These are phyloP conservation scores for Melipona bicolor DNA, from an alignment of 2,888 invertebrate species.

Conservation along the genomic window DNA sequence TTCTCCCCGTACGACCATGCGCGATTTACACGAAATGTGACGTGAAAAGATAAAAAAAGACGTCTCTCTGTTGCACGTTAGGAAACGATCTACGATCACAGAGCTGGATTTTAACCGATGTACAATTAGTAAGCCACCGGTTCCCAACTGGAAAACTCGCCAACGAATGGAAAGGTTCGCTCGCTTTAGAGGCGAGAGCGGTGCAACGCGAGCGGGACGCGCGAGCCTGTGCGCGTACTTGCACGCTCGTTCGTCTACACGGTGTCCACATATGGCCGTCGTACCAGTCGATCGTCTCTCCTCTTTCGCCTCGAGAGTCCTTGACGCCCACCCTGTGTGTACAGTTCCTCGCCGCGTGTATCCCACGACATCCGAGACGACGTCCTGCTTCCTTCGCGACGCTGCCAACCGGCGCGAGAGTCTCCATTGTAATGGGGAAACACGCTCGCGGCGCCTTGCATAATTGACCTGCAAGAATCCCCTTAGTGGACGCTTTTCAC, in stretches of 20 bases:
- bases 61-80: not conserved
- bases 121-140: slow-evolving; percentile 18
- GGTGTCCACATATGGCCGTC: slow-evolving; percentile 79
- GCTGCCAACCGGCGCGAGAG: slow-evolving; percentile 35
- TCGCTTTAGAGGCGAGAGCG: slow-evolving; percentile 32
- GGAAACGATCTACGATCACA: not conserved
- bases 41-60: not conserved
- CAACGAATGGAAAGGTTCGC: not conserved
- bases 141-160: not conserved
- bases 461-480: slow-evolving; percentile 63
- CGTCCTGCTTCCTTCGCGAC: slow-evolving; percentile 34
- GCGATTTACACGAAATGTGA: not conserved
- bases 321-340: slow-evolving; percentile 80
- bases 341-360: slow-evolving; percentile 56
- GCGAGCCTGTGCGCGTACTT: slow-evolving; percentile 21
- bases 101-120: not conserved
- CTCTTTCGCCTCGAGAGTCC: slow-evolving; percentile 73
- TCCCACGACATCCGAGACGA: slow-evolving; percentile 60
- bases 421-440: slow-evolving; percentile 59
- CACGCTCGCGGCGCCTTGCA: slow-evolving; percentile 67
- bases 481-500: slow-evolving; percentile 59
- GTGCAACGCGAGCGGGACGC: not conserved
- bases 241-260: slow-evolving; percentile 59
- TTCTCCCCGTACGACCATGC: not conserved
- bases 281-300: slow-evolving; percentile 75